A percentile compares a stretch with the other conserved stretches of the same genome.
Evolutionary conservation across 2,797 vertebrate species (phyloP).

Genomic region (Melanotaenia nigrans): DNA sequence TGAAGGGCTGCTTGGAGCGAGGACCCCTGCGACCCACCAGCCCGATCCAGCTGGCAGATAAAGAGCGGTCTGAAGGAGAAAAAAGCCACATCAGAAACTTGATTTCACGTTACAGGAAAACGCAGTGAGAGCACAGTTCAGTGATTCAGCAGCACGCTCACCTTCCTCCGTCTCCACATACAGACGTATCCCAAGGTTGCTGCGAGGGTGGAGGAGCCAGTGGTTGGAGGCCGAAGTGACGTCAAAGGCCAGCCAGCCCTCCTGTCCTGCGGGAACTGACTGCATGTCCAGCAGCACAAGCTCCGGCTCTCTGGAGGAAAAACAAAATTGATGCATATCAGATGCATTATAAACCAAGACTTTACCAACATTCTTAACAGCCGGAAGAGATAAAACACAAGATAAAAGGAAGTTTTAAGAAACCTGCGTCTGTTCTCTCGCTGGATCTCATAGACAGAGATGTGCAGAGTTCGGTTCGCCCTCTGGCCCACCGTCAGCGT

Average conservation of each 20-base stretch:
- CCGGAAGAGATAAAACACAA: neutral
- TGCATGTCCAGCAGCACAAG: conserved; percentile 94
- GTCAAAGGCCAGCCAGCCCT: conserved; percentile 96
- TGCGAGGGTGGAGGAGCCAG: conserved; percentile 88
- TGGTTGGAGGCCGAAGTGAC: conserved; percentile 92
- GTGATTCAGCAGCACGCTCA: conserved; percentile 55
- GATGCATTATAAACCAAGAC: too few species aligned
- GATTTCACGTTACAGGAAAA: neutral
- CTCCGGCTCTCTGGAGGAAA: conserved; percentile 87
- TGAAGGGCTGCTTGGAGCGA: conserved; percentile 94
- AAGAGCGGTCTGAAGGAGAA: conserved; percentile 84
- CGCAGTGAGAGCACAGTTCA: too few species aligned
- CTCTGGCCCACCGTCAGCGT: conserved; percentile 79
- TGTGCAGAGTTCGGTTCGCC: conserved; percentile 88
- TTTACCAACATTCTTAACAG: neutral
- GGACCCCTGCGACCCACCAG: conserved; percentile 89
- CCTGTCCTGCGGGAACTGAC: conserved; percentile 87
- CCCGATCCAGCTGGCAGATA: conserved; percentile 90
- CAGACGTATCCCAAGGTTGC: conserved; percentile 92
- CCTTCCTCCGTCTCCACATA: conserved; percentile 94
- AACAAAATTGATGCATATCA: neutral
- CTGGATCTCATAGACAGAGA: conserved; percentile 92
- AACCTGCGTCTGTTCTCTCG: conserved; percentile 86
- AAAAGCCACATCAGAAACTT: fast-evolving
- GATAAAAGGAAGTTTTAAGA: neutral